A percentile compares a stretch with the other conserved stretches of the same genome.
Evolutionary conservation across 2,888 invertebrate species (phyloP).

Genomic region (Drosophila paramelanica): DNA sequence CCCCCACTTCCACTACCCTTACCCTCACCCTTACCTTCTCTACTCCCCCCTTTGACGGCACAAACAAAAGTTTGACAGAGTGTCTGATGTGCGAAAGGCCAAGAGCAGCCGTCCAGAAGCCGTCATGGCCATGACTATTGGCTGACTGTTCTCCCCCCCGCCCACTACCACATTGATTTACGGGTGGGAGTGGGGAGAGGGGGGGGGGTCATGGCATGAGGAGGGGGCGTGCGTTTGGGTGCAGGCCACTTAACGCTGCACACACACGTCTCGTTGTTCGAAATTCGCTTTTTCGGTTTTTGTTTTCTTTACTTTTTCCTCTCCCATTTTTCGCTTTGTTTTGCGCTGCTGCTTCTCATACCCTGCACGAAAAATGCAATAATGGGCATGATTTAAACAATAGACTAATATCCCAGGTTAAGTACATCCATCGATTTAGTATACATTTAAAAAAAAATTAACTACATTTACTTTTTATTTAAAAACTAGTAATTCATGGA

Average conservation of each 20-base stretch:
- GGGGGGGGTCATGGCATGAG: not conserved
- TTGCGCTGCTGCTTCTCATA: constrained; percentile 23
- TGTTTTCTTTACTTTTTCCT: constrained; percentile 27
- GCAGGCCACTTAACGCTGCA: constrained; percentile 68
- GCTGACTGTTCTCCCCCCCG: not conserved
- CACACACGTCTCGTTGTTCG: constrained; percentile 38
- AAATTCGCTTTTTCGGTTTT: constrained; percentile 27
- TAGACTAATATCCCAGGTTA: no score
- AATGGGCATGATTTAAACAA: not conserved
- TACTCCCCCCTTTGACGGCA: not conserved
- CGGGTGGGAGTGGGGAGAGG: constrained; percentile 29
- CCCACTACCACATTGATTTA: constrained; percentile 66
- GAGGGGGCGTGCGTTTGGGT: constrained; percentile 36
- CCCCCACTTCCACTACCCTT: not conserved
- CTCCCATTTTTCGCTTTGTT: constrained; percentile 7
- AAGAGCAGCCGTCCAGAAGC: constrained; percentile 67
- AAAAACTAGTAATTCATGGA: no score
- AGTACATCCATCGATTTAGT: no score
- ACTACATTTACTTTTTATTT: no score
- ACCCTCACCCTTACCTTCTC: not conserved
- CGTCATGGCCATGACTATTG: constrained; percentile 52
- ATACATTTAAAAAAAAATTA: no score
- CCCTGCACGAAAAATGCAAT: constrained; percentile 10
- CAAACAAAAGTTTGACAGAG: constrained; percentile 80
- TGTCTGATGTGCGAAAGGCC: constrained; percentile 78